Evolutionary conservation across 2,888 invertebrate genomes (phyloP).

Genomic region (Apamea anceps): DNA sequence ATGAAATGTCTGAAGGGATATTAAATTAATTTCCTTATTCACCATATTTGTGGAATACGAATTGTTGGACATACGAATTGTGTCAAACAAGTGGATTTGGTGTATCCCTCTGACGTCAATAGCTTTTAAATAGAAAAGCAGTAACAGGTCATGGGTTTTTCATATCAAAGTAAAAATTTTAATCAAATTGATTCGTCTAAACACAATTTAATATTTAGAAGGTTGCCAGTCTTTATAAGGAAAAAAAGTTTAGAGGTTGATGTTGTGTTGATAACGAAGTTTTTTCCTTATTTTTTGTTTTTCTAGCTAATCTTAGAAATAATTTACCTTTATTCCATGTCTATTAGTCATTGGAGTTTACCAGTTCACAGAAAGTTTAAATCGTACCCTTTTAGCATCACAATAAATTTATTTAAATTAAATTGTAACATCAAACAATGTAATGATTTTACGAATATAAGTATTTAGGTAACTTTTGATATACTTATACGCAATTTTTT

Average conservation of each 20-base stretch:
- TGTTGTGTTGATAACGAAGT: too few relatives aligned
- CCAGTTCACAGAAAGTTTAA: slow-evolving; percentile 1
- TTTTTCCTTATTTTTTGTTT: background rate
- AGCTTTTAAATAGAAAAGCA: slow-evolving; percentile 11
- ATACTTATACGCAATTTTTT: background rate
- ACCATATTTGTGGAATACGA: slow-evolving; percentile 3
- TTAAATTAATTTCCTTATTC: slow-evolving; percentile 5
- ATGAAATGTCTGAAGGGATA: background rate
- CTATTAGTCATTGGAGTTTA: background rate
- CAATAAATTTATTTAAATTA: background rate
- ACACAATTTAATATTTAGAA: background rate
- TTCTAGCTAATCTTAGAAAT: slow-evolving; percentile 6
- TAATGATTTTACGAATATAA: background rate
- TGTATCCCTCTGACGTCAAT: background rate
- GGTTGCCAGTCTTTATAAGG: background rate
- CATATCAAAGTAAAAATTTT: background rate
- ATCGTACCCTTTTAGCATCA: background rate
- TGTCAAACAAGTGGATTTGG: background rate
- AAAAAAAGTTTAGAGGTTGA: slow-evolving; percentile 19
- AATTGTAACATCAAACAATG: background rate
- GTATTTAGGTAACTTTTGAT: background rate
- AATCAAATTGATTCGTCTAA: background rate
- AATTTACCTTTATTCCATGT: background rate
- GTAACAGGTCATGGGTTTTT: slow-evolving; percentile 1
- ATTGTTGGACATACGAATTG: too few relatives aligned